Base-by-base conservation (phyloP, 2,888 invertebrate species). In the Merodon equestris region DNA sequence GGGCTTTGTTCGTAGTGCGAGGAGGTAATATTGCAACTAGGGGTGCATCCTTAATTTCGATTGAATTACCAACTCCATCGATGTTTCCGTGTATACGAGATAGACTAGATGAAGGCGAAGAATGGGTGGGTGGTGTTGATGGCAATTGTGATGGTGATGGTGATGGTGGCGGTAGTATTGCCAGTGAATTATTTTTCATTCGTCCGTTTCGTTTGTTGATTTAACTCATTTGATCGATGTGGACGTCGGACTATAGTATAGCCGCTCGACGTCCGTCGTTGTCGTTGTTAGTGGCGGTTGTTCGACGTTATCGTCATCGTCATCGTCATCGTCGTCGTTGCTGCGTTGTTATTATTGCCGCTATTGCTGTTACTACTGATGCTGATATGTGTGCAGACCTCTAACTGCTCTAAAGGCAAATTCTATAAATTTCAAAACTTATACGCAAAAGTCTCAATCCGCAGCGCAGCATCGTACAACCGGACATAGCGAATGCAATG, bases 351-450 rank as follows among this genome's bases (percentile, higher is more conserved):
- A 40, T 40, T 3, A 40, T 3, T n/a, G 10, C 9, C 9, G n/a
- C 40, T 7, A 40, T 27, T 27, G 27, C 27, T 7, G 42, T 61
- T 56, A 14, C 61, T 42, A 34, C 40, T 45, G 18, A 57, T 51
- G 61, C 48, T 36, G 47, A 54, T 48, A 47, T 71, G 40, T 45
- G 27, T 63, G 60, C 27, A 44, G 40, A 36, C 27, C 48, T 48
- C 63, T 42, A 70, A 60, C 64, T 74, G 50, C 51, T 70, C 68
- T 57, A 61, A 64, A 74, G 74, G 79, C 79, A 79, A 73, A 79
- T 79, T 74, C 79, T 79, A 79, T 79, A 79, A 79, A 79, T 79
- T 79, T 79, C 73, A 79, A 77, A 79, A 79, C 73, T 79, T 79
- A 79, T 74, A 73, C 79, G 64, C 74, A 79, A 72, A 79, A 73